Conservation (phyloP, 2,797 vertebrate species). For the Pseudochromis fuscus region DNA sequence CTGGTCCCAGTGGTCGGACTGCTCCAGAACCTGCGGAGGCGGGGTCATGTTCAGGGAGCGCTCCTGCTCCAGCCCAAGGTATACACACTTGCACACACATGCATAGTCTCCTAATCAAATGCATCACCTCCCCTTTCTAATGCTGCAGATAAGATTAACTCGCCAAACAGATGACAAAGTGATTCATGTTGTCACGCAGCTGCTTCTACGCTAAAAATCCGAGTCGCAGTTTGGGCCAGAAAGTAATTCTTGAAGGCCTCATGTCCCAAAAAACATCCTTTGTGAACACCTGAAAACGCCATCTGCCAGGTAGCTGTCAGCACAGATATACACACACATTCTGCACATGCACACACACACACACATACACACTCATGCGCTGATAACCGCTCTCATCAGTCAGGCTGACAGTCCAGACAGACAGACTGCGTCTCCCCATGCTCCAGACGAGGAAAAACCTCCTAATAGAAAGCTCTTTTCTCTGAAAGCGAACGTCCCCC, state of each 20-base stretch:
- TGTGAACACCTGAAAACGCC: slow-evolving; percentile 69
- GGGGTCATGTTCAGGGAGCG: slow-evolving; percentile 92
- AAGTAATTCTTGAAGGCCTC: slow-evolving; percentile 49
- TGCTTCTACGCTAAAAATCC: slow-evolving; percentile 33
- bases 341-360: slow-evolving; percentile 21
- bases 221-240: slow-evolving; percentile 51
- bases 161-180: slow-evolving; percentile 56
- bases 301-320: slow-evolving; percentile 76
- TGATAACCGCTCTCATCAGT: slow-evolving; percentile 71
- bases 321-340: slow-evolving; percentile 22
- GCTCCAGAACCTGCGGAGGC: slow-evolving; percentile 93
- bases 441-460: slow-evolving; percentile 64
- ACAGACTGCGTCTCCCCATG: slow-evolving; percentile 69
- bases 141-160: slow-evolving; percentile 26
- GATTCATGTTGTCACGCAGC: slow-evolving; percentile 57
- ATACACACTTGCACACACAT: slow-evolving; percentile 47
- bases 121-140: slow-evolving; percentile 41
- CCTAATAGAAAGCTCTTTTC: slow-evolving; percentile 56
- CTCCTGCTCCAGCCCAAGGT: slow-evolving; percentile 95
- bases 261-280: slow-evolving; percentile 50
- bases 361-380: slow-evolving; percentile 7
- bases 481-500: slow-evolving; percentile 59
- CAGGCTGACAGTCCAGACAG: slow-evolving; percentile 75
- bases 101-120: slow-evolving; percentile 32
- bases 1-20: slow-evolving; percentile 95